Evolutionary conservation across 2,888 invertebrate species (phyloP), one percentile per base, ranked within the genome.

Genomic region (Alsophila aescularia): DNA sequence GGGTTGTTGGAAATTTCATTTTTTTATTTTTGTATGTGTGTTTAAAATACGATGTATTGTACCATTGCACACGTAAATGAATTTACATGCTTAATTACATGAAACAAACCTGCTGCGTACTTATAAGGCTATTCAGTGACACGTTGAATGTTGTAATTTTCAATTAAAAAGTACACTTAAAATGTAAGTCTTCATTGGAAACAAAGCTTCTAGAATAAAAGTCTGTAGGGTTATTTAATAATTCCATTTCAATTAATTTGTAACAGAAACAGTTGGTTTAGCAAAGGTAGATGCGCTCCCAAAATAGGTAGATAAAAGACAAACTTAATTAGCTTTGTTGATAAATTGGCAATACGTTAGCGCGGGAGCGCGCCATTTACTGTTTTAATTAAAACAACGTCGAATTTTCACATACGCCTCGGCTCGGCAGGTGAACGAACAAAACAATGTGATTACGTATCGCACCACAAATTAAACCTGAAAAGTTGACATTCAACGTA

Each of bases 271-370:
- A 58, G 58, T 64, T 64, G 61, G 55, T 48, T 51, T 40, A 62
- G 48, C 39, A 42, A 47, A 52, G 44, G 50, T 48, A 54, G 47
- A 43, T 24, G 29, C 52, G 27, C 52, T 51, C 42, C 52, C 52
- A 50, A 62, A 62, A 52, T 48, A 57, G 58, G 50, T 48, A 57
- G 58, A 53, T 52, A 63, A 57, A 61, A 63, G 60, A 45, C 56
- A 64, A 63, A 63, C 60, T 58, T 61, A 60, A 63, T 66, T 65
- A 69, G 64, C 60, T 58, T 60, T 57, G 67, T 69, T 68, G 60
- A 64, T 56, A 66, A 62, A 69, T 69, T 62, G 61, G 37, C 34
- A 59, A 59, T 60, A 52, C 49, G 32, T 18, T 9, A 18, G 35
- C 44, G 37, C 34, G 13, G 49, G 43, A 57, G 41, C 37, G 39